Percentiles rank a stretch among this genome's conserved stretches.
phyloP scores from a whole-genome alignment of 2,888 invertebrate species.

The Augochlorella aurata region DNA sequence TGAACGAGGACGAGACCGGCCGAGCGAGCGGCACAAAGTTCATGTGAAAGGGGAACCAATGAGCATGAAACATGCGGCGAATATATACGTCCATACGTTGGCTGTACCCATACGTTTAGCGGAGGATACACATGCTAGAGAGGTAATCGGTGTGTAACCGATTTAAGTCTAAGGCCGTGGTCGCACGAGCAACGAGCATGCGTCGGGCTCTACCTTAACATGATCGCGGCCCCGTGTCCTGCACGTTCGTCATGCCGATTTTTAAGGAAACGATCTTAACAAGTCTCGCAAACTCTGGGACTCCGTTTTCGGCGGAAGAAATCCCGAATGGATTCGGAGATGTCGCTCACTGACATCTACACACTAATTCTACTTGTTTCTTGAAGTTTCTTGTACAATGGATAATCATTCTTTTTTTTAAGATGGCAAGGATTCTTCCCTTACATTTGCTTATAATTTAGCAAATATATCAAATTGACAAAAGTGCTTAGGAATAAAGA shows the following conservation, averaged over 20 bases:
- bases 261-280: background rate
- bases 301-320: background rate
- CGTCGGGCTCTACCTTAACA: slow-evolving; percentile 2
- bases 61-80: slow-evolving; percentile 71
- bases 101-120: slow-evolving; percentile 23
- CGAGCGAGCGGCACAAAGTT: slow-evolving; percentile 76
- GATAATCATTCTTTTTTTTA: too few relatives aligned
- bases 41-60: slow-evolving; percentile 77
- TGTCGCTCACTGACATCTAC: too few relatives aligned
- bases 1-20: slow-evolving; percentile 75
- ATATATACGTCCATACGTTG: slow-evolving; percentile 50
- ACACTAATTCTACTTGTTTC: too few relatives aligned
- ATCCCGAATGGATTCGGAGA: background rate
- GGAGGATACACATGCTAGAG: slow-evolving; percentile 24
- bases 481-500: too few relatives aligned
- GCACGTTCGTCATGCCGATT: slow-evolving; percentile 1
- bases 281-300: background rate
- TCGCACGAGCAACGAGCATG: slow-evolving; percentile 6
- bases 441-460: too few relatives aligned
- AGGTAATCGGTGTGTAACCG: slow-evolving; percentile 29
- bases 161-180: slow-evolving; percentile 26
- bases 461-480: too few relatives aligned
- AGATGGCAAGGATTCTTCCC: too few relatives aligned
- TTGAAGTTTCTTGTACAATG: too few relatives aligned
- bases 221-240: background rate